Evolutionary conservation across 2,797 vertebrate genomes (phyloP).

Genomic region (Coregonus sp.): DNA sequence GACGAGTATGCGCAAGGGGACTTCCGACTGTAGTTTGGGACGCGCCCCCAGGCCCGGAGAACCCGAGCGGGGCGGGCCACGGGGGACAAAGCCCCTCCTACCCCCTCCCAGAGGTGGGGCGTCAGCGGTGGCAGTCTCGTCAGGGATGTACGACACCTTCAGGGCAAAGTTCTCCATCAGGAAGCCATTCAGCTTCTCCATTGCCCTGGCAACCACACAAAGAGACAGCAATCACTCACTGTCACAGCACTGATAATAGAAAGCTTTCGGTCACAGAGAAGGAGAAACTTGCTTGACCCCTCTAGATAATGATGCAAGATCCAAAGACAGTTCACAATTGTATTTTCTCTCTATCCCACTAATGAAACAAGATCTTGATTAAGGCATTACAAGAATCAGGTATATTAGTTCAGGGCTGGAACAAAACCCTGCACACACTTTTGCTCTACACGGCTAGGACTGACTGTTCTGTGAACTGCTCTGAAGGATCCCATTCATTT

Average conservation of each 20-base stretch:
- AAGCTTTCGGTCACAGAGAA: neutral
- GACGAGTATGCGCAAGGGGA: conserved; percentile 92
- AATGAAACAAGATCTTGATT: neutral
- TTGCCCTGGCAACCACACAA: conserved; percentile 77
- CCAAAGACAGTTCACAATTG: neutral
- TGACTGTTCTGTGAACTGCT: neutral
- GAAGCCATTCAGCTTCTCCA: conserved; percentile 96
- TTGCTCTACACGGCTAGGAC: neutral
- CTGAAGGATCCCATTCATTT: neutral
- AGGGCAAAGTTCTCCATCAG: conserved; percentile 94
- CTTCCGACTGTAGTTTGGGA: conserved; percentile 90
- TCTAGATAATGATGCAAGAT: neutral
- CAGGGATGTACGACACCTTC: conserved; percentile 97
- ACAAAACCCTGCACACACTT: neutral
- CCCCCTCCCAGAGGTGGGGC: conserved; percentile 75
- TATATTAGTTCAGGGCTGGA: neutral
- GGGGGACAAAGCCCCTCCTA: conserved; percentile 84
- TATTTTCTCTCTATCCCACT: neutral
- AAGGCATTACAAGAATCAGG: conserved; percentile 1
- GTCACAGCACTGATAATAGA: neutral
- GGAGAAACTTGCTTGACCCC: neutral
- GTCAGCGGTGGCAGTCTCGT: conserved; percentile 85
- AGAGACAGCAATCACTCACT: neutral
- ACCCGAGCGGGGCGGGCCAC: conserved; percentile 86
- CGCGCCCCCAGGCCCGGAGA: conserved; percentile 85